These are phyloP conservation scores for Empis stercorea DNA, from an alignment of 2,888 invertebrate species.

Conservation along the genomic window DNA sequence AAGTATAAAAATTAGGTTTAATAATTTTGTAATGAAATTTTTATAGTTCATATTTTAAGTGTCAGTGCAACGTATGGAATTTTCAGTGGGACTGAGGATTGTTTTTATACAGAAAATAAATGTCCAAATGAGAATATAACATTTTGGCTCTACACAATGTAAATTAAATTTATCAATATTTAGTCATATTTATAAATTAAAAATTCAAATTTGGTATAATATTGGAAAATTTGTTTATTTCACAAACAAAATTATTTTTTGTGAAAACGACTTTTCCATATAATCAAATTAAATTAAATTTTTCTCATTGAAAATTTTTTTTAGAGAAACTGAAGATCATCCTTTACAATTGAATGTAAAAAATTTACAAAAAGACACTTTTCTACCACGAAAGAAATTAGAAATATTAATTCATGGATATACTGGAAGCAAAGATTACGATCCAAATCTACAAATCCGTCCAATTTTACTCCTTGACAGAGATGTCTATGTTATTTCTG, in stretches of 20 bases:
- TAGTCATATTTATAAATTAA: too few relatives aligned
- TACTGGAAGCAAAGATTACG: slow-evolving; percentile 45
- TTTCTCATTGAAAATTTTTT: neutral
- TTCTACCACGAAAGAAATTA: slow-evolving; percentile 35
- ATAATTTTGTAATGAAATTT: too few relatives aligned
- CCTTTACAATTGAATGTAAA: slow-evolving; percentile 38
- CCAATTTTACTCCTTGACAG: slow-evolving; percentile 45
- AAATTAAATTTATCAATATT: slow-evolving; percentile 13
- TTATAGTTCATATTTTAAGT: too few relatives aligned
- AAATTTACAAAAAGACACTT: slow-evolving; percentile 20
- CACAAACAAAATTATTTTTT: too few relatives aligned
- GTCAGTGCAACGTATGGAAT: too few relatives aligned
- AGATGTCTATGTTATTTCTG: slow-evolving; percentile 46
- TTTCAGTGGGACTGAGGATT: neutral
- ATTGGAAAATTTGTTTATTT: too few relatives aligned
- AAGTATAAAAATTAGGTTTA: too few relatives aligned
- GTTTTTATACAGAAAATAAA: slow-evolving; percentile 3
- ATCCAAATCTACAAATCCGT: slow-evolving; percentile 46
- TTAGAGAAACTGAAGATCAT: slow-evolving; percentile 24
- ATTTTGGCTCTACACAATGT: slow-evolving; percentile 48
- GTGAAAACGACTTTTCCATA: too few relatives aligned
- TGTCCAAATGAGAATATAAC: slow-evolving; percentile 46
- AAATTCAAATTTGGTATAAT: too few relatives aligned
- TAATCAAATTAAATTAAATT: too few relatives aligned
- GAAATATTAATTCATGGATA: slow-evolving; percentile 52